Conservation (phyloP, 2,888 invertebrate genomes). For the Eupsilia transversa region DNA sequence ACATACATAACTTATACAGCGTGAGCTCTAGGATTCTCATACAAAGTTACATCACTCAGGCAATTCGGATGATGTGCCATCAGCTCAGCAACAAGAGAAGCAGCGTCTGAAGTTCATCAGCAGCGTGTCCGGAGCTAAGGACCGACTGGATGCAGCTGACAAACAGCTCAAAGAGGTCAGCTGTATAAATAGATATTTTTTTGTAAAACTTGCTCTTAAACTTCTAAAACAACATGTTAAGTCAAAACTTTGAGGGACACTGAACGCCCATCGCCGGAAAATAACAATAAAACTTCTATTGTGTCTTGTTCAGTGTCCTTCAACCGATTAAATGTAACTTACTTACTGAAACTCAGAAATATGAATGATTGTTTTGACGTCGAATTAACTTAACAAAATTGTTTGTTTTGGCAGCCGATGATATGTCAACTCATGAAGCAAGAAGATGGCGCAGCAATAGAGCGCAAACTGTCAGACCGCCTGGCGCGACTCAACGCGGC, state of each 20-base stretch:
- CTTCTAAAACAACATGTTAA: not conserved
- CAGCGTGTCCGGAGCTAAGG: slow-evolving; percentile 63
- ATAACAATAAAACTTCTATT: too few species aligned
- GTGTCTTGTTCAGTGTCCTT: too few species aligned
- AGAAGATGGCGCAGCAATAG: slow-evolving; percentile 52
- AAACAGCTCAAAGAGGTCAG: slow-evolving; percentile 65
- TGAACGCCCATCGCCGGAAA: too few species aligned
- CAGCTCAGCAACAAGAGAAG: slow-evolving; percentile 52
- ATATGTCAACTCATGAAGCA: slow-evolving; percentile 41
- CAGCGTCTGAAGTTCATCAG: slow-evolving; percentile 71
- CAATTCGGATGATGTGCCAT: not conserved
- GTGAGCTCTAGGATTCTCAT: not conserved
- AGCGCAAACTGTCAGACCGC: slow-evolving; percentile 55
- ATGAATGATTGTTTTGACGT: not conserved
- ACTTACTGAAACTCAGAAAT: not conserved
- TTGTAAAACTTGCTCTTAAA: not conserved
- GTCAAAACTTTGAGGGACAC: not conserved
- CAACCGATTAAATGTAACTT: not conserved
- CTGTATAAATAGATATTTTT: not conserved
- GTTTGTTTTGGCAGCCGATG: slow-evolving; percentile 15
- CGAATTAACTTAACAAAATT: too few species aligned
- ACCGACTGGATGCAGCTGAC: slow-evolving; percentile 64
- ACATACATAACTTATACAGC: not conserved
- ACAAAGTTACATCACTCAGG: not conserved
- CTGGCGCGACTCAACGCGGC: slow-evolving; percentile 71